Conservation (phyloP, 2,888 invertebrate genomes). For the Stenolophus ochropezus region DNA sequence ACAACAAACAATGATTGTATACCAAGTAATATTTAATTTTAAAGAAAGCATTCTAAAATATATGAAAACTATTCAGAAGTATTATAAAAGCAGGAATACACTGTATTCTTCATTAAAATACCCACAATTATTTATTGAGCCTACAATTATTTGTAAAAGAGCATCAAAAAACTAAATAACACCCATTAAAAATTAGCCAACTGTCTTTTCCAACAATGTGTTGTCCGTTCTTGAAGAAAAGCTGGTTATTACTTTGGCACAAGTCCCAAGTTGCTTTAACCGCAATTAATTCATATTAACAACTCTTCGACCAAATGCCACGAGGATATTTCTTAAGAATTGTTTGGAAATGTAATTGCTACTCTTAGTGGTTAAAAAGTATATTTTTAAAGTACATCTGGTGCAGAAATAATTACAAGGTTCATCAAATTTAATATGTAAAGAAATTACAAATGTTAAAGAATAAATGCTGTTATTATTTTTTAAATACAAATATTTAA, state of each 20-base stretch:
- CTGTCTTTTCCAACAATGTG: not conserved
- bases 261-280: not conserved
- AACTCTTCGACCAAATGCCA: constrained; percentile 29
- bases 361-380: not conserved
- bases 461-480: not conserved
- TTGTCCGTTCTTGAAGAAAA: not conserved
- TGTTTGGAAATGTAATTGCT: not conserved
- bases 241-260: not conserved
- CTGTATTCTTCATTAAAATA: too few species aligned
- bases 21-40: too few species aligned
- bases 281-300: constrained; percentile 35
- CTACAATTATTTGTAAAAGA: not conserved
- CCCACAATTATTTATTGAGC: not conserved
- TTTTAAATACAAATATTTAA: not conserved
- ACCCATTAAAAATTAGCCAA: not conserved
- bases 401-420: not conserved
- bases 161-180: not conserved
- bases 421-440: not conserved
- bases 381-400: not conserved
- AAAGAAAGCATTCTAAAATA: too few species aligned
- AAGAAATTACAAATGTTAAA: not conserved
- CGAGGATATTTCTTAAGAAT: not conserved
- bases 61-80: too few species aligned
- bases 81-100: too few species aligned
- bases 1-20: too few species aligned